phyloP scores from a whole-genome alignment of 2,113 vertebrate species.

The Otocyon megalotis region DNA sequence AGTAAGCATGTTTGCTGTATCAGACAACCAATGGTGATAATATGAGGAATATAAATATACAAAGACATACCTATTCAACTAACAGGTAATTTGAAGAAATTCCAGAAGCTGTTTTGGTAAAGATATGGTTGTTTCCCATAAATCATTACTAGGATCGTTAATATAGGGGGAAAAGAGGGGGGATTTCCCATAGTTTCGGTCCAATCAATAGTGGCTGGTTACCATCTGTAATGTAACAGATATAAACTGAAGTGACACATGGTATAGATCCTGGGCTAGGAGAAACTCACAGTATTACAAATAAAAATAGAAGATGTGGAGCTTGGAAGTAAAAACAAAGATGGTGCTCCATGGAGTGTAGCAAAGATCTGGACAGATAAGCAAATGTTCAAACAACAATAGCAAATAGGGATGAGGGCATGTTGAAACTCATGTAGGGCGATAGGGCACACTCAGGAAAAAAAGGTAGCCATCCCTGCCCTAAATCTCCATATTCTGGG shows the following conservation, averaged over 20 bases:
- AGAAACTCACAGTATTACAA: not conserved
- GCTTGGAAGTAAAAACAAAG: not conserved
- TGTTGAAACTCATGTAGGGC: not conserved
- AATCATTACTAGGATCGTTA: not conserved
- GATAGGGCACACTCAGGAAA: not conserved
- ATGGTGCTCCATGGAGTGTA: not conserved
- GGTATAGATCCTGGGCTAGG: rapidly evolving
- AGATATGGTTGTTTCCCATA: not conserved
- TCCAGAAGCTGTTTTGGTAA: not conserved
- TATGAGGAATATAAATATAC: not conserved
- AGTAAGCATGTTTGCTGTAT: not conserved
- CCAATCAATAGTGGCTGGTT: not conserved
- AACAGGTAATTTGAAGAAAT: constrained; percentile 10
- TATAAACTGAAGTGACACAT: not conserved
- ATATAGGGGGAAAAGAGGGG: not conserved
- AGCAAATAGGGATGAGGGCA: not conserved
- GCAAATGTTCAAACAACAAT: not conserved
- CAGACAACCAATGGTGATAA: not conserved
- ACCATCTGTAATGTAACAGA: not conserved
- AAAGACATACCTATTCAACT: not conserved
- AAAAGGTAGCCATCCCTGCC: not conserved
- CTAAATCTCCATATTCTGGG: not conserved
- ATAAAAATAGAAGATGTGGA: not conserved
- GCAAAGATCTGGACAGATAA: not conserved
- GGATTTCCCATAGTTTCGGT: not conserved